A percentile compares a stretch with the other conserved stretches of the same genome.
Evolutionary conservation across 2,113 vertebrate genomes (phyloP).

Genomic region (Seriola rivoliana): DNA sequence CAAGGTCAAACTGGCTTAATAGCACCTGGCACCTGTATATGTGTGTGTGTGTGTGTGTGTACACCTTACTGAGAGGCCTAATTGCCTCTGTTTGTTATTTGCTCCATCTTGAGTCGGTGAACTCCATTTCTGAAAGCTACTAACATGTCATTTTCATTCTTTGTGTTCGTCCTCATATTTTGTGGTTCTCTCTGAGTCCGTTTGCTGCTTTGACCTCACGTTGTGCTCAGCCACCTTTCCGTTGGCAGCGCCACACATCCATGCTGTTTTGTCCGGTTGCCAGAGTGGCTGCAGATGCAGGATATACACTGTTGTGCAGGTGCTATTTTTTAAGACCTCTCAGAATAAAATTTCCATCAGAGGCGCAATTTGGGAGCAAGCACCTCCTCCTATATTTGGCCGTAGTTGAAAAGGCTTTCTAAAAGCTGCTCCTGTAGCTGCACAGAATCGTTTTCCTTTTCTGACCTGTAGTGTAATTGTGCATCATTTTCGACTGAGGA

Average conservation of each 20-base stretch:
- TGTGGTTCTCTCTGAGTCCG: neutral
- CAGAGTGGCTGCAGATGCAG: constrained; percentile 8
- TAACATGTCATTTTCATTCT: neutral
- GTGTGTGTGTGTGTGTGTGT: neutral
- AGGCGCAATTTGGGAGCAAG: neutral
- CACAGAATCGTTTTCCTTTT: constrained; percentile 22
- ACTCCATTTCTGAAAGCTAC: neutral
- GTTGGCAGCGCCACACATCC: neutral
- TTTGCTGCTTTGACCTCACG: constrained; percentile 5
- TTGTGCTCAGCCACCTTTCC: neutral
- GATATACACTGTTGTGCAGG: neutral
- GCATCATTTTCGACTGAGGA: constrained; percentile 2
- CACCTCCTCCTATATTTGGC: constrained; percentile 16
- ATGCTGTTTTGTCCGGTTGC: neutral
- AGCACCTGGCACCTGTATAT: neutral
- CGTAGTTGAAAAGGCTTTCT: constrained; percentile 5
- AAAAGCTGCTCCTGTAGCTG: constrained; percentile 4
- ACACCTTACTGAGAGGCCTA: neutral
- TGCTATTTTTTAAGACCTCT: constrained; percentile 26
- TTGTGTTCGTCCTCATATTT: constrained; percentile 3
- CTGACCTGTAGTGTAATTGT: constrained; percentile 7
- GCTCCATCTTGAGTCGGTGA: neutral
- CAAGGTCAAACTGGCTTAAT: constrained; percentile 22
- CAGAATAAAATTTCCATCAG: constrained; percentile 3
- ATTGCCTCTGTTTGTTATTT: constrained; percentile 5